These are phyloP conservation scores for Caracal caracal DNA, from an alignment of 2,113 vertebrate species.

Conservation along the genomic window DNA sequence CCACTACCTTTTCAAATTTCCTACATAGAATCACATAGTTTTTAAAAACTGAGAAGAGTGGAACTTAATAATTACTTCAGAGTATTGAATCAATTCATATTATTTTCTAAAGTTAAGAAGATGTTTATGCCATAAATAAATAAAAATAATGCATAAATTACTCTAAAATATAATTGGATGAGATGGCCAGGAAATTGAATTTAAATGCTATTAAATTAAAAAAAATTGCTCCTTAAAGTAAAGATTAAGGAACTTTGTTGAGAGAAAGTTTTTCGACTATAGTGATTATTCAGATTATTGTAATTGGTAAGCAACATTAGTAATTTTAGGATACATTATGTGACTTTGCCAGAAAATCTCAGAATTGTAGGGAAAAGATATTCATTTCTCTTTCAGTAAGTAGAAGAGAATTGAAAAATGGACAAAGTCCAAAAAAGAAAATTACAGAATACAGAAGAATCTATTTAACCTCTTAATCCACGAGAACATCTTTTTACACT, in stretches of 20 bases:
- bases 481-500: not conserved
- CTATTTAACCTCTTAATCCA: not conserved
- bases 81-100: not conserved
- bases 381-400: not conserved
- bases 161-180: not conserved
- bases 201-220: not conserved
- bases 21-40: not conserved
- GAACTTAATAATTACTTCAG: not conserved
- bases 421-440: not conserved
- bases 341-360: not conserved
- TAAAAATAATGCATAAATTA: not conserved
- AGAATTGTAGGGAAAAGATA: not conserved
- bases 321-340: not conserved
- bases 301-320: not conserved
- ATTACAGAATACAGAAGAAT: not conserved
- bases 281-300: not conserved
- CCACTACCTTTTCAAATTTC: not conserved
- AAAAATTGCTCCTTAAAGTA: not conserved
- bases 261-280: not conserved
- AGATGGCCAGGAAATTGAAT: not conserved
- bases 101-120: not conserved
- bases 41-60: not conserved
- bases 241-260: not conserved
- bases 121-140: not conserved
- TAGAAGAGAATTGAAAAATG: not conserved